phyloP scores from a whole-genome alignment of 1,140 invertebrate genomes.

The Matsumurasca onukii region DNA sequence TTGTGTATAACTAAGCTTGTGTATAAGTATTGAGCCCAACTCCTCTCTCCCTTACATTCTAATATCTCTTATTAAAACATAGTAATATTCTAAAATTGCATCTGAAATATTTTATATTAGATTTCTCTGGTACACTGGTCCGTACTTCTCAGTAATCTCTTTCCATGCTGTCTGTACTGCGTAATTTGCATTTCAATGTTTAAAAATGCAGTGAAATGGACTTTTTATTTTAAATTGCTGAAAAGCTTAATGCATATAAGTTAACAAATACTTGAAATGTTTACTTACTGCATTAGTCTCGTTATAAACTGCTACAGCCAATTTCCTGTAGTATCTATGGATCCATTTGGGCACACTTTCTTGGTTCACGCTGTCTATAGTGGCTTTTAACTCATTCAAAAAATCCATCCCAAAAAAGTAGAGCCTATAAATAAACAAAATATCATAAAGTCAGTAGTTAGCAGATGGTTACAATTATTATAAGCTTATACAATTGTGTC shows the following conservation, averaged over 20 bases:
- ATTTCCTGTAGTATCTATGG: constrained; percentile 1
- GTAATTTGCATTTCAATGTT: neutral
- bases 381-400: neutral
- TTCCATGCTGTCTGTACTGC: neutral
- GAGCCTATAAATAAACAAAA: no score
- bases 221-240: neutral
- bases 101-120: no score
- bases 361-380: neutral
- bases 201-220: neutral
- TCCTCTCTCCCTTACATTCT: no score
- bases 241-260: neutral
- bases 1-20: no score
- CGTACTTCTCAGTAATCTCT: neutral
- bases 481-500: no score
- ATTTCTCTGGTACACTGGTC: no score
- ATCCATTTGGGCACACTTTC: neutral
- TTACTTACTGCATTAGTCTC: neutral
- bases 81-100: no score
- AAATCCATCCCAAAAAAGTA: no score
- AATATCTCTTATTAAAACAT: no score
- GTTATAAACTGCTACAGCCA: neutral
- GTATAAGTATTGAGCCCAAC: no score
- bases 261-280: neutral
- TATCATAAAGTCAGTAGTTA: no score
- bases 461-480: no score